Percentiles rank a stretch among this genome's conserved stretches.
These are phyloP conservation scores for Pseudorhombus dupliciocellatus DNA, from an alignment of 2,113 vertebrate species.

Conservation along the genomic window DNA sequence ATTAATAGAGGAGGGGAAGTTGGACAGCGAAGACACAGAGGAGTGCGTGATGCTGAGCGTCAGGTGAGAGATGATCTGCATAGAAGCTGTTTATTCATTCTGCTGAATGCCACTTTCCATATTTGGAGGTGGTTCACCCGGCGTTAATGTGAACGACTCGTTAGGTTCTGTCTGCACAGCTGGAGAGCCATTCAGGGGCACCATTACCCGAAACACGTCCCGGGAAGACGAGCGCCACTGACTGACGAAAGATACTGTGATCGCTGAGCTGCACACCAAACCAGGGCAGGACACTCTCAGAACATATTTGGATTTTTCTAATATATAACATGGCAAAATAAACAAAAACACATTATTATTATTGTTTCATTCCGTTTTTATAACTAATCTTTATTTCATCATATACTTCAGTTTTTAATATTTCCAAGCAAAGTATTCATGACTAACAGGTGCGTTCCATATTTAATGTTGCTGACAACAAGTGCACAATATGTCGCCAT, in stretches of 20 bases:
- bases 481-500: background rate
- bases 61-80: background rate
- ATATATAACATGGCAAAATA: background rate
- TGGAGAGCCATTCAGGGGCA: slow-evolving; percentile 20
- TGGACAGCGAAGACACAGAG: too few species aligned
- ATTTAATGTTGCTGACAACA: background rate
- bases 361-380: background rate
- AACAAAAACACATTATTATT: background rate
- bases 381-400: background rate
- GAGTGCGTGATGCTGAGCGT: background rate
- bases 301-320: too few species aligned
- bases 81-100: background rate
- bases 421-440: background rate
- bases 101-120: background rate
- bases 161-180: slow-evolving; percentile 19
- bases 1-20: background rate
- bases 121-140: background rate
- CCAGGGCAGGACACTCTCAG: background rate
- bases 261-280: slow-evolving; percentile 1
- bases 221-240: slow-evolving; percentile 20
- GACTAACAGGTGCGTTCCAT: background rate
- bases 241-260: too few species aligned
- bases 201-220: slow-evolving; percentile 17
- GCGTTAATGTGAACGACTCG: slow-evolving; percentile 14
- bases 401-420: background rate